Evolutionary conservation across 2,888 invertebrate genomes (phyloP).

Genomic region (Tanytarsus gracilentus): DNA sequence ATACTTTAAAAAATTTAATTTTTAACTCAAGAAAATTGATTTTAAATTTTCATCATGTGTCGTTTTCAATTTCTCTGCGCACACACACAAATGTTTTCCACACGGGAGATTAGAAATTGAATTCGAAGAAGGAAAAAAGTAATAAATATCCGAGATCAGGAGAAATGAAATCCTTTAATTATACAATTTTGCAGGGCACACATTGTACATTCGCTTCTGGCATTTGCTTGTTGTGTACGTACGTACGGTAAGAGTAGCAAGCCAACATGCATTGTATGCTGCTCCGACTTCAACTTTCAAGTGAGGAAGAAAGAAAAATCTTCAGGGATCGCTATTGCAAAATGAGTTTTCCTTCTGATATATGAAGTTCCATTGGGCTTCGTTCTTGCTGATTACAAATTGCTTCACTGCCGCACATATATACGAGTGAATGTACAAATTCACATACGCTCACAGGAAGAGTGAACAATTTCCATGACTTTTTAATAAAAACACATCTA

Average conservation of each 20-base stretch:
- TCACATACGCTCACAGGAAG: constrained; percentile 8
- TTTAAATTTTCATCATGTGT: too few relatives aligned
- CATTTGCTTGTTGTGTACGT: background rate
- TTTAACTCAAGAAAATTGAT: too few relatives aligned
- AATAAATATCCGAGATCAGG: background rate
- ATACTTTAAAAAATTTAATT: too few relatives aligned
- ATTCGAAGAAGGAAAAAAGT: background rate
- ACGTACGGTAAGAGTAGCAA: too few relatives aligned
- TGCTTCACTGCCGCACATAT: constrained; percentile 6
- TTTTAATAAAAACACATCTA: constrained; percentile 7
- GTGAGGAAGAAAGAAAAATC: background rate
- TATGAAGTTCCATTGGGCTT: constrained; percentile 14
- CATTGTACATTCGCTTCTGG: background rate
- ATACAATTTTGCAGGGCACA: too few relatives aligned
- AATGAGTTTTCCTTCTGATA: constrained; percentile 13
- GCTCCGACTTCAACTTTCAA: background rate
- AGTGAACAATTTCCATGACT: constrained; percentile 3
- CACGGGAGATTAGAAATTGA: background rate
- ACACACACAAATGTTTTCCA: too few relatives aligned
- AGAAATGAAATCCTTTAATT: constrained; percentile 19
- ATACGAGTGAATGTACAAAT: background rate
- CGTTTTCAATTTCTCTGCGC: constrained; percentile 4
- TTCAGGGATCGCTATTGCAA: constrained; percentile 8
- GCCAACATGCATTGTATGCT: too few relatives aligned
- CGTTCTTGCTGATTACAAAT: constrained; percentile 20